These are phyloP conservation scores for Leptopilina drosophilae DNA, from an alignment of 2,888 invertebrate species.

Conservation along the genomic window DNA sequence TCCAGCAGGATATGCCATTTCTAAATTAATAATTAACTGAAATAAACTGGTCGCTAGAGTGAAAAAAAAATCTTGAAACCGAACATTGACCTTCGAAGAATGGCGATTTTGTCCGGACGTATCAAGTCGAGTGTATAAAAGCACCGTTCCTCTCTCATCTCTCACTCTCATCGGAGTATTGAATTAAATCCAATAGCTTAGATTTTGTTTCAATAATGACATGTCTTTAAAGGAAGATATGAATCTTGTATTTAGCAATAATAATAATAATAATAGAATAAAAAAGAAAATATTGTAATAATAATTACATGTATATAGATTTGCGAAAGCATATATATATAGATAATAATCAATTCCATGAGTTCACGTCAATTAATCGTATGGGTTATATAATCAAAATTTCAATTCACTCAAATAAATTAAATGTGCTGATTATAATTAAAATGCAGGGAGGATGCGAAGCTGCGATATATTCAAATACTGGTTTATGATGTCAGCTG, in stretches of 20 bases:
- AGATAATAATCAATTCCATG: background rate
- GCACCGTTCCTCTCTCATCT: background rate
- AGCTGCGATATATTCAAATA: constrained; percentile 27
- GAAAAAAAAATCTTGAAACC: background rate
- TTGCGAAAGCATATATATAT: background rate
- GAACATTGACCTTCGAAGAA: constrained; percentile 4
- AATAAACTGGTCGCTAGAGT: too few species aligned
- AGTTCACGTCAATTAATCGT: constrained; percentile 1
- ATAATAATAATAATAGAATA: background rate
- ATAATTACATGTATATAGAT: too few species aligned
- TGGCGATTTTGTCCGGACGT: background rate
- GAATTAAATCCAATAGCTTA: constrained; percentile 37
- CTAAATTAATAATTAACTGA: background rate
- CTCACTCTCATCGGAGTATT: background rate
- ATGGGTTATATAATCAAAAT: constrained; percentile 8
- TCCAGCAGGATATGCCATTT: too few species aligned
- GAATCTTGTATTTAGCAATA: constrained; percentile 17
- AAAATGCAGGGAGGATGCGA: constrained; percentile 2
- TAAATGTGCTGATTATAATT: constrained; percentile 12
- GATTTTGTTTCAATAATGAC: constrained; percentile 24
- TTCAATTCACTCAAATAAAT: constrained; percentile 29
- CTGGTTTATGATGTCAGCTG: constrained; percentile 25
- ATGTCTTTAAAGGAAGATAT: constrained; percentile 8
- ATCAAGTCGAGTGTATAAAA: background rate
- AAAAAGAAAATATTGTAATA: too few species aligned